Percentiles rank a stretch among this genome's conserved stretches.
These are phyloP conservation scores for Pagrus major DNA, from an alignment of 2,113 vertebrate genomes.

Conservation along the genomic window DNA sequence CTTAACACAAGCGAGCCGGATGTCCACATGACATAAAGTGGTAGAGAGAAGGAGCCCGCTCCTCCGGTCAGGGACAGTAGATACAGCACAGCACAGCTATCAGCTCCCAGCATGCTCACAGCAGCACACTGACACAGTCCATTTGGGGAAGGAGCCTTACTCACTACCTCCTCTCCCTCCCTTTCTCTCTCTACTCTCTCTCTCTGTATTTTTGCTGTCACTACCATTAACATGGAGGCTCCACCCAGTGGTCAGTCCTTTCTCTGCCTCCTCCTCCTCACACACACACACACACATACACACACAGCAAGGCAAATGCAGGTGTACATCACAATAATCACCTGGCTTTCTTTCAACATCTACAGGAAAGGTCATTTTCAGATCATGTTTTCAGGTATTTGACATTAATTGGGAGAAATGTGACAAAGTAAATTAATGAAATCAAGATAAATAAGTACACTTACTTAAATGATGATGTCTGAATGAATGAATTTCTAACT, in stretches of 20 bases:
- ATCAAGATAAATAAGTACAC: neutral
- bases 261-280: constrained; percentile 36
- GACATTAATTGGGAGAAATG: neutral
- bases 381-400: neutral
- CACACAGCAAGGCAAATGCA: neutral
- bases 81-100: constrained; percentile 41
- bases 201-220: constrained; percentile 45
- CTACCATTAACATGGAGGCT: constrained; percentile 73
- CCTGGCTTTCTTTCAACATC: neutral
- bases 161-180: constrained; percentile 43
- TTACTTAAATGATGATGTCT: neutral
- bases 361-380: neutral
- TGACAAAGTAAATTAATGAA: neutral
- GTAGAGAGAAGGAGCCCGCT: constrained; percentile 52
- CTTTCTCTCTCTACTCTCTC: constrained; percentile 30
- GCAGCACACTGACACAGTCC: constrained; percentile 67
- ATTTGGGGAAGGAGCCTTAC: constrained; percentile 69
- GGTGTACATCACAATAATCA: neutral
- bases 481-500: no score
- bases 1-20: neutral
- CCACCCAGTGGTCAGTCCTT: constrained; percentile 80
- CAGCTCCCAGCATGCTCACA: constrained; percentile 63
- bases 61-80: constrained; percentile 35
- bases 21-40: constrained; percentile 51
- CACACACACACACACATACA: constrained; percentile 5